Percentiles rank a stretch among this genome's conserved stretches.
Conservation (phyloP, 1,140 invertebrate genomes). For the Ditylenchus dipsaci region DNA sequence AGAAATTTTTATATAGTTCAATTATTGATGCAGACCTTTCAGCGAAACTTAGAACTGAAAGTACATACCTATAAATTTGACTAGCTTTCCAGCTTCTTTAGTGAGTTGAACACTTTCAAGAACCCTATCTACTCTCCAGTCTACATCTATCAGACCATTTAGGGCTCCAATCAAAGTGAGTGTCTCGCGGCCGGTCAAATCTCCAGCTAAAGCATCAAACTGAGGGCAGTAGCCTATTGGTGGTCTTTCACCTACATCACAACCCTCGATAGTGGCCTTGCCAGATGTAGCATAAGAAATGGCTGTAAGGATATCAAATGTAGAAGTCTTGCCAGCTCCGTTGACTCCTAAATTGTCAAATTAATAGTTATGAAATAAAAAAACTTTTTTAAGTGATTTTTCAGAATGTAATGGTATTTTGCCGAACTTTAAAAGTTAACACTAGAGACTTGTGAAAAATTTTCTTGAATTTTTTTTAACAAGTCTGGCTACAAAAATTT, state of each 20-base stretch:
- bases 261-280: constrained; percentile 26
- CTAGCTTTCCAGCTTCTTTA: no score
- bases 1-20: no score
- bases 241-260: constrained; percentile 31
- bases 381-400: background rate
- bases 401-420: background rate
- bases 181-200: constrained; percentile 38
- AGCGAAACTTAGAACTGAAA: no score
- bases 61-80: no score
- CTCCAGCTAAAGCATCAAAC: constrained; percentile 41
- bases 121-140: constrained; percentile 27
- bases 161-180: constrained; percentile 28
- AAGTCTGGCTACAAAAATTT: no score
- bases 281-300: constrained; percentile 23
- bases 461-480: no score
- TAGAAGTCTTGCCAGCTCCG: constrained; percentile 47
- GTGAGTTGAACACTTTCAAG: constrained; percentile 1
- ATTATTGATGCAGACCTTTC: no score
- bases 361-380: no score
- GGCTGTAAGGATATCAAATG: constrained; percentile 48
- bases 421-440: no score
- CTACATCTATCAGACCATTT: constrained; percentile 36
- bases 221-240: constrained; percentile 47
- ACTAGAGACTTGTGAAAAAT: no score
- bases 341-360: constrained; percentile 43